phyloP scores from a whole-genome alignment of 2,888 invertebrate genomes.

The Pardosa pseudoannulata region DNA sequence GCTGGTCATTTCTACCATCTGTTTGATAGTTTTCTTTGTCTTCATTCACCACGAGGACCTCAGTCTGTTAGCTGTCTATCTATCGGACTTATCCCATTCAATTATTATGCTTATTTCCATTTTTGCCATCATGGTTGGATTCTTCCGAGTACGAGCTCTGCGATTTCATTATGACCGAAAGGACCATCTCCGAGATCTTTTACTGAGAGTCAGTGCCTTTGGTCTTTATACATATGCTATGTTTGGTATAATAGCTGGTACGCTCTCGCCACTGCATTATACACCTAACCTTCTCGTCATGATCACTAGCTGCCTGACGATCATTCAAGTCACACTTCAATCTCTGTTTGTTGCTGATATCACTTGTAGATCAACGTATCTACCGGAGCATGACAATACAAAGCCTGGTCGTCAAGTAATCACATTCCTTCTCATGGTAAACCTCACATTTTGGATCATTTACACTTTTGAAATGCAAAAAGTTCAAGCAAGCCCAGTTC shows the following conservation, averaged over 20 bases:
- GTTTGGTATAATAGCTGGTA: slow-evolving; percentile 94
- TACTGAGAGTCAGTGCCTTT: slow-evolving; percentile 93
- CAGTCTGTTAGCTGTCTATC: slow-evolving; percentile 89
- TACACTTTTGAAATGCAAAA: slow-evolving; percentile 96
- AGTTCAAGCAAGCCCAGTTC: slow-evolving; percentile 90
- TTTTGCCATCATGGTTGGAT: slow-evolving; percentile 92
- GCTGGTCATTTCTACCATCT: slow-evolving; percentile 91
- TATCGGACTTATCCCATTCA: slow-evolving; percentile 95
- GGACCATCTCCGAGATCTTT: slow-evolving; percentile 83
- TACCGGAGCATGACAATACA: slow-evolving; percentile 83
- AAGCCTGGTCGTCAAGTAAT: slow-evolving; percentile 97
- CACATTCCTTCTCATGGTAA: slow-evolving; percentile 95
- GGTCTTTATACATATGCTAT: slow-evolving; percentile 96
- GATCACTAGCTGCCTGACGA: slow-evolving; percentile 90
- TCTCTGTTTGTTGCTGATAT: slow-evolving; percentile 95
- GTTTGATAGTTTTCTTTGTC: slow-evolving; percentile 96
- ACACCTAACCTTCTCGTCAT: slow-evolving; percentile 90
- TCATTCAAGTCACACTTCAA: slow-evolving; percentile 91
- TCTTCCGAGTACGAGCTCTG: slow-evolving; percentile 81
- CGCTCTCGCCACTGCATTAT: slow-evolving; percentile 83
- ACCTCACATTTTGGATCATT: slow-evolving; percentile 97
- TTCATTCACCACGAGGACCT: slow-evolving; percentile 87
- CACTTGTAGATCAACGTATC: slow-evolving; percentile 81
- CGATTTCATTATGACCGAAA: slow-evolving; percentile 87
- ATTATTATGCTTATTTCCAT: slow-evolving; percentile 91